These are phyloP conservation scores for Artibeus lituratus DNA, from an alignment of 2,797 vertebrate genomes.

Conservation along the genomic window DNA sequence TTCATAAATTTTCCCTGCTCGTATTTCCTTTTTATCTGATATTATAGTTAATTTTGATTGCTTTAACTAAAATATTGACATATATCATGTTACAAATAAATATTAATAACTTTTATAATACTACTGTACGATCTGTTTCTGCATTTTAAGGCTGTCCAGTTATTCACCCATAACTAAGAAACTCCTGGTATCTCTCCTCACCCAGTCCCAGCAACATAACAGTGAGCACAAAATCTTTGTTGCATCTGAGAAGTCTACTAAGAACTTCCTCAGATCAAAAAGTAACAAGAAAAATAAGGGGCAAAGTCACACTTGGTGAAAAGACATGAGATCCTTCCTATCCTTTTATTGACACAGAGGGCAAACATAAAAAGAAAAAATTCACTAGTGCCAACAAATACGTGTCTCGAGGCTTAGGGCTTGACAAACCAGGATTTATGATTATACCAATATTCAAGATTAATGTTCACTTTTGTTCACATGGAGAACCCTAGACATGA, in stretches of 20 bases:
- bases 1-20: background rate
- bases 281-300: conserved; percentile 54
- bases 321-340: background rate
- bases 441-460: conserved; percentile 36
- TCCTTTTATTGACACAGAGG: conserved; percentile 6
- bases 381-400: conserved; percentile 41
- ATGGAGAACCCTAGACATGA: background rate
- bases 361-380: conserved; percentile 32
- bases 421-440: conserved; percentile 9
- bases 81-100: background rate
- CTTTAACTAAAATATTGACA: background rate
- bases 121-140: background rate
- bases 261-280: conserved; percentile 25
- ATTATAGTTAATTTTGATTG: background rate
- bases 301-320: conserved; percentile 27
- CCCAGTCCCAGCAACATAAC: background rate
- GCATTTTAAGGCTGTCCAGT: background rate
- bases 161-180: conserved; percentile 19
- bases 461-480: conserved; percentile 32
- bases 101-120: background rate
- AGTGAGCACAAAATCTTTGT: conserved; percentile 11
- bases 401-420: background rate
- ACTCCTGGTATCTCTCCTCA: background rate
- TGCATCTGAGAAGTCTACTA: background rate
- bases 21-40: background rate